phyloP scores from a whole-genome alignment of 2,888 invertebrate species.

The Scaptomyza cyrtandrae region DNA sequence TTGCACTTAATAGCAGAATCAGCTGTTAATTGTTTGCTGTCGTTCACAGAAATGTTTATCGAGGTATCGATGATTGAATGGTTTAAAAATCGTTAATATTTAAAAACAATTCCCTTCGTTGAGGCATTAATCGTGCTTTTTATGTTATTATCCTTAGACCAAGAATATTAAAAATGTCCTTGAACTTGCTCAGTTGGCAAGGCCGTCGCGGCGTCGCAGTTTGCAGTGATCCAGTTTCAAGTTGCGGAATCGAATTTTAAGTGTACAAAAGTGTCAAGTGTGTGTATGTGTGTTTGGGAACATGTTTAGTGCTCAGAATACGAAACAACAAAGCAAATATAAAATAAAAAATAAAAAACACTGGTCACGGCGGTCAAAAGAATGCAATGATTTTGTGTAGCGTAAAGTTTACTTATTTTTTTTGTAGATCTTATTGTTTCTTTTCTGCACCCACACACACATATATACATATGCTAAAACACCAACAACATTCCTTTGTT shows the following conservation, averaged over 20 bases:
- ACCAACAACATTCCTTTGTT: slow-evolving; percentile 3
- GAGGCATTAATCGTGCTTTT: background rate
- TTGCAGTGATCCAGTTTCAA: slow-evolving; percentile 33
- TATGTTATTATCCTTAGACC: background rate
- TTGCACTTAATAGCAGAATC: slow-evolving; percentile 36
- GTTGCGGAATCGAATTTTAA: slow-evolving; percentile 39
- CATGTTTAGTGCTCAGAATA: slow-evolving; percentile 12
- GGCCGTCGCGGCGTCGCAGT: slow-evolving; percentile 22
- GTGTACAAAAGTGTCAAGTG: slow-evolving; percentile 23
- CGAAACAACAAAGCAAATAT: background rate
- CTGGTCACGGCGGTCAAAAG: slow-evolving; percentile 71
- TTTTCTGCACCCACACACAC: slow-evolving; percentile 33
- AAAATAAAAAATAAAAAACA: slow-evolving; percentile 14
- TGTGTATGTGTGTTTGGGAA: slow-evolving; percentile 12
- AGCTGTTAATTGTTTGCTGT: slow-evolving; percentile 38
- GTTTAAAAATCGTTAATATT: background rate
- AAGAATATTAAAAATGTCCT: slow-evolving; percentile 21
- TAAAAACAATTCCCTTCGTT: background rate
- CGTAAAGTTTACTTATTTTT: slow-evolving; percentile 19
- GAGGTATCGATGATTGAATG: slow-evolving; percentile 21
- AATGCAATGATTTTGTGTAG: slow-evolving; percentile 67
- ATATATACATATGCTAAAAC: slow-evolving; percentile 16
- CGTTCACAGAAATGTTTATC: slow-evolving; percentile 11
- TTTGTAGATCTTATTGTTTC: slow-evolving; percentile 15
- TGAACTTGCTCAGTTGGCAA: slow-evolving; percentile 25